Conservation (phyloP, 2,797 vertebrate genomes). For the Dallia pectoralis region DNA sequence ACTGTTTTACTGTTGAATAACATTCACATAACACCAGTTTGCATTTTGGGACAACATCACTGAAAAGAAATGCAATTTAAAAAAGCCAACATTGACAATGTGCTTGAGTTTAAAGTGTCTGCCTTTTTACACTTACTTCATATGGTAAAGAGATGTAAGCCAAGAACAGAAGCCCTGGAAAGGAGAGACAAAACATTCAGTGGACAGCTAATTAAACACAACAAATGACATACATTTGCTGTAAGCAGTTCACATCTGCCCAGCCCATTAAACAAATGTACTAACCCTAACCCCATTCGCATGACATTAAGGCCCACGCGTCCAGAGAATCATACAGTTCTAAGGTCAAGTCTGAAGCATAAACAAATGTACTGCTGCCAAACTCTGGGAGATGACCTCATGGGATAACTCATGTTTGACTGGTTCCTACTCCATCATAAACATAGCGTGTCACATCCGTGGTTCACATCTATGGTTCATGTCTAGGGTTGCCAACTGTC, state of each 20-base stretch:
- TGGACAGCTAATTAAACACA: constrained; percentile 46
- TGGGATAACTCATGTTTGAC: constrained; percentile 49
- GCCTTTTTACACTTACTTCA: constrained; percentile 87
- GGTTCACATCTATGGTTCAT: no score
- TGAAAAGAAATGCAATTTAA: constrained; percentile 51
- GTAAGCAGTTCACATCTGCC: constrained; percentile 45
- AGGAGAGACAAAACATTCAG: constrained; percentile 46
- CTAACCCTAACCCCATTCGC: no score
- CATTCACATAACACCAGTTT: constrained; percentile 57
- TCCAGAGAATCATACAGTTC: constrained; percentile 45
- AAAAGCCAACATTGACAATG: constrained; percentile 18
- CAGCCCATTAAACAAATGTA: constrained; percentile 47
- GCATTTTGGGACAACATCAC: constrained; percentile 62
- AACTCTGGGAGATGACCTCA: constrained; percentile 47
- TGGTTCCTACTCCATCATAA: constrained; percentile 49
- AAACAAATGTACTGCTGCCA: constrained; percentile 62
- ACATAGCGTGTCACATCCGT: constrained; percentile 31
- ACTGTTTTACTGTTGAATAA: constrained; percentile 76
- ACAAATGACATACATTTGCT: constrained; percentile 47
- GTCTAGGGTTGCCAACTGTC: no score
- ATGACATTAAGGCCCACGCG: constrained; percentile 50
- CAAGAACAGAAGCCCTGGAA: constrained; percentile 94
- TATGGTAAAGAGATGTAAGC: constrained; percentile 91
- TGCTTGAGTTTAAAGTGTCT: constrained; percentile 39
- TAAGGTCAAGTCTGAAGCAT: constrained; percentile 65